A percentile compares a stretch with the other conserved stretches of the same genome.
phyloP scores from a whole-genome alignment of 2,888 invertebrate species.

The Caprella mutica region DNA sequence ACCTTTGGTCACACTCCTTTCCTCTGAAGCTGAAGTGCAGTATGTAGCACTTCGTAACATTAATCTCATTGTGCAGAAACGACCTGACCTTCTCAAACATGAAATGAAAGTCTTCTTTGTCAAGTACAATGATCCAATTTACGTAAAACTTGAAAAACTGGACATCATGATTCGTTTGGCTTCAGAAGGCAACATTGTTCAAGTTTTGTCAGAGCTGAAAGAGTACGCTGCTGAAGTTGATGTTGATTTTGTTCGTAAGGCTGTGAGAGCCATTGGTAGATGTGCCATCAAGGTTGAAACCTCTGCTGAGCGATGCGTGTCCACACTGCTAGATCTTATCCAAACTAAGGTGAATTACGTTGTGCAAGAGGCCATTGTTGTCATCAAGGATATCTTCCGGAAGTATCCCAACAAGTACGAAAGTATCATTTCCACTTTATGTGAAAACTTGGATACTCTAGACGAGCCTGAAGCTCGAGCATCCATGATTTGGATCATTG shows the following conservation, averaged over 20 bases:
- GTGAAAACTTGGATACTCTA: conserved; percentile 95
- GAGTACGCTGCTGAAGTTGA: conserved; percentile 98
- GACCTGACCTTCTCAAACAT: conserved; percentile 95
- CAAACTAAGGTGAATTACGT: conserved; percentile 99
- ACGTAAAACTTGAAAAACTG: conserved; percentile 95
- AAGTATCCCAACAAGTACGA: conserved; percentile 97
- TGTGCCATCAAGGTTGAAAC: conserved; percentile 98
- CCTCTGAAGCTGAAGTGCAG: conserved; percentile 92
- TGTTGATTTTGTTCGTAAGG: conserved; percentile 98
- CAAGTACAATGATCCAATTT: conserved; percentile 99
- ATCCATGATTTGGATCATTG: conserved; percentile 82
- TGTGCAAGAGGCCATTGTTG: conserved; percentile 98
- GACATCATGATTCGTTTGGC: conserved; percentile 99
- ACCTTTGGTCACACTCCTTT: conserved; percentile 92
- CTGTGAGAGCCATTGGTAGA: conserved; percentile 93
- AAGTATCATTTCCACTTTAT: conserved; percentile 96
- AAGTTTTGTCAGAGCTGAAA: conserved; percentile 93
- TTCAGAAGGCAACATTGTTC: conserved; percentile 93
- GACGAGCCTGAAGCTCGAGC: conserved; percentile 98
- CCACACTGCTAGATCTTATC: conserved; percentile 90
- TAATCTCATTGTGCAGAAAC: conserved; percentile 96
- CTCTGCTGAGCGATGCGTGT: conserved; percentile 95
- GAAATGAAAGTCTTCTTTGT: conserved; percentile 99
- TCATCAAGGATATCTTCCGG: conserved; percentile 93
- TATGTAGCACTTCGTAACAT: conserved; percentile 97